Base-by-base conservation (phyloP, 2,113 vertebrate genomes). In the Uria lomvia region DNA sequence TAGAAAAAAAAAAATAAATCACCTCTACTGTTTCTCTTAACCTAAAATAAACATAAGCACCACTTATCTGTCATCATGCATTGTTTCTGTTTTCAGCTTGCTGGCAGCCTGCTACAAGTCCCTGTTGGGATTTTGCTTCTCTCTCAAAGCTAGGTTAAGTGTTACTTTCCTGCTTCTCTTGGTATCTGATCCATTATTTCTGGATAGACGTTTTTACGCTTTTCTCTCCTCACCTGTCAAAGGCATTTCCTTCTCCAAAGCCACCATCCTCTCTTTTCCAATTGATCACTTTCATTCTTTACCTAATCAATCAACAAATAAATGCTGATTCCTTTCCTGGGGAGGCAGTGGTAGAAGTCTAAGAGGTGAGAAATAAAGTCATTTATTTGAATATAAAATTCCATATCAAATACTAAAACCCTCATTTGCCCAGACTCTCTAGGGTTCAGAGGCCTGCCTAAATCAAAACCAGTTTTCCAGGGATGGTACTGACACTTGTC, bases 181-280 rank as follows among this genome's bases (percentile, higher is more conserved):
- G 58, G 42, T 68, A 79, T 68, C 45, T 56, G 70, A 92, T 83
- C 47, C 88, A 86, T 90, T 95, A 90, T 70, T 66, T 86, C 72
- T 91, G 67, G 68, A 53, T 21, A 75, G 55, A 78, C 67, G 73
- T 85, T 65, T 88, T 93, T 67, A 88, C 5, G 8, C 30, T 76
- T 93, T 87, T 91, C 52, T 86, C 75, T 89, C 65, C 87, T 68
- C 65, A 74, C n/a, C 32, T 95, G 81, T 95, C 86, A 94, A 88
- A 84, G 47, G 42, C 50, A 84, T 85, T 89, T 92, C 62, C 45
- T 91, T 85, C 78, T 58, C 79, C 62, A 82, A 58, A 89, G 50
- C 50, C 53, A 56, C 49, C 50, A 82, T 24, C 29, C 22, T 91
- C 34, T 86, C 65, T 73, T 92, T 74, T 73, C 67, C 88, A 84